A percentile compares a stretch with the other conserved stretches of the same genome.
Evolutionary conservation across 2,797 vertebrate species (phyloP).

Genomic region (Halcyon badia): DNA sequence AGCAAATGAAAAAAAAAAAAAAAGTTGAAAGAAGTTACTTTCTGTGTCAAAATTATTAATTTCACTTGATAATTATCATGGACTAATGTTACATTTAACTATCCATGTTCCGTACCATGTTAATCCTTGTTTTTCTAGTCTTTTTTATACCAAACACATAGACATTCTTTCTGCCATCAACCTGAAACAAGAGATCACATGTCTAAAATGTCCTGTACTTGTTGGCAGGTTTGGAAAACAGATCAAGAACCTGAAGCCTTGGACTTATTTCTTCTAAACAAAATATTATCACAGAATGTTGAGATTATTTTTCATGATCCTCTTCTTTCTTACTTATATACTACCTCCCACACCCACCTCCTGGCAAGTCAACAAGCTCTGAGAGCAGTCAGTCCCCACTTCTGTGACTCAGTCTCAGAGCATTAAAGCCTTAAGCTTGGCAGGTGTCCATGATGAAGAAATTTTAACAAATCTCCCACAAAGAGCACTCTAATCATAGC

Average conservation of each 20-base stretch:
- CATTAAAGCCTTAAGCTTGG: slow-evolving; percentile 61
- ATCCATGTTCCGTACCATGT: not conserved
- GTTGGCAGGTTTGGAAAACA: not conserved
- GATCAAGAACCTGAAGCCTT: not conserved
- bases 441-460: slow-evolving; percentile 56
- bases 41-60: not conserved
- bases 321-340: not conserved
- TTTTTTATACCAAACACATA: not conserved
- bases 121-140: not conserved
- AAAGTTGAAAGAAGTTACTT: not conserved
- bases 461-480: slow-evolving; percentile 58
- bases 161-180: not conserved
- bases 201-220: not conserved
- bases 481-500: slow-evolving; percentile 62
- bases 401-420: slow-evolving; percentile 32
- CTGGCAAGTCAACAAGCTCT: slow-evolving; percentile 35
- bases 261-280: not conserved
- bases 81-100: not conserved
- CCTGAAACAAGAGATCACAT: not conserved
- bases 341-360: slow-evolving; percentile 47
- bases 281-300: not conserved
- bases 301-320: not conserved
- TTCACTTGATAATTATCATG: not conserved
- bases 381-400: slow-evolving; percentile 36
- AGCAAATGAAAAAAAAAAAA: not conserved